Conservation (phyloP, 1,140 invertebrate genomes). For the Dendroctonus valens region DNA sequence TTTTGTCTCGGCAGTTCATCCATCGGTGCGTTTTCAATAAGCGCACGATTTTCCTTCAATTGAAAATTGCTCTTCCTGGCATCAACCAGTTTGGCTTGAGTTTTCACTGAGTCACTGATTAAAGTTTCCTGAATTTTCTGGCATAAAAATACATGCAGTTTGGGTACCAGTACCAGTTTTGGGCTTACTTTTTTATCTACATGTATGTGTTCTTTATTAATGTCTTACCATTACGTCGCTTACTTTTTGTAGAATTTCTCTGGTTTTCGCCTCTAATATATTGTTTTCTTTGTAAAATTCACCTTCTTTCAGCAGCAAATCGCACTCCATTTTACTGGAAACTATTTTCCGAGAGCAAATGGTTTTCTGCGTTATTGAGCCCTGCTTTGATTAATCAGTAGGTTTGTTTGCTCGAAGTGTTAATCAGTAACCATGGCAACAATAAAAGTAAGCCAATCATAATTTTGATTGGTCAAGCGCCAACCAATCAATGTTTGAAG, state of each 20-base stretch:
- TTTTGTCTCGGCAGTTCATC: slow-evolving; percentile 35
- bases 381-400: too few relatives aligned
- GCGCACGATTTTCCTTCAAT: background rate
- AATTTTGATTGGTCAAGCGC: too few relatives aligned
- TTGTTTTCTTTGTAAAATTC: slow-evolving; percentile 54
- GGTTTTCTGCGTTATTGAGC: too few relatives aligned
- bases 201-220: too few relatives aligned
- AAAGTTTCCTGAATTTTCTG: slow-evolving; percentile 43
- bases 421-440: too few relatives aligned
- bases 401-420: too few relatives aligned
- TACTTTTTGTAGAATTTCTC: slow-evolving; percentile 41
- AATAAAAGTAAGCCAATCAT: too few relatives aligned
- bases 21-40: slow-evolving; percentile 31
- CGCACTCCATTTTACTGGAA: slow-evolving; percentile 45
- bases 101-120: slow-evolving; percentile 32
- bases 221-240: slow-evolving; percentile 21
- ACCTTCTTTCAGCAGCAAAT: slow-evolving; percentile 53
- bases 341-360: too few relatives aligned
- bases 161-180: slow-evolving; percentile 49
- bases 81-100: slow-evolving; percentile 2
- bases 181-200: slow-evolving; percentile 53
- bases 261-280: slow-evolving; percentile 53
- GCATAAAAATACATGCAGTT: slow-evolving; percentile 6
- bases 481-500: too few relatives aligned
- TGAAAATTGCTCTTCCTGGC: background rate